Evolutionary conservation across 1,140 invertebrate species (phyloP).

Genomic region (Aphaenogaster floridana): DNA sequence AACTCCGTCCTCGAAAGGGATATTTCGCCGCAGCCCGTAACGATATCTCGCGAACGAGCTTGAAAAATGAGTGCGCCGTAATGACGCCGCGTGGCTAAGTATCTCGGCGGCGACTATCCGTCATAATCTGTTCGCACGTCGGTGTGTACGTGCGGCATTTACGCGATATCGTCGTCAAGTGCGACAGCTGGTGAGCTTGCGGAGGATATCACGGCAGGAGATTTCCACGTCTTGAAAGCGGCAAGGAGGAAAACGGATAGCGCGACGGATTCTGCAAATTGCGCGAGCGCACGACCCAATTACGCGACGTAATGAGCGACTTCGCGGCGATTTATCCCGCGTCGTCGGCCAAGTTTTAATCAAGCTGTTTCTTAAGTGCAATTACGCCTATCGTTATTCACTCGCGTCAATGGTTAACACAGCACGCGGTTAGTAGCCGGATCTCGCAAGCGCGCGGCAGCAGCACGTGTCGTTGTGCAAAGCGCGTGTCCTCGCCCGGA

Average conservation of each 20-base stretch:
- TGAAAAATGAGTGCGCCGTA: slow-evolving; percentile 69
- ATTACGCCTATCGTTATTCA: slow-evolving; percentile 51
- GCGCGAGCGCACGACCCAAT: slow-evolving; percentile 57
- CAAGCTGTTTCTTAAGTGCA: slow-evolving; percentile 57
- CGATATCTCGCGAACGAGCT: slow-evolving; percentile 62
- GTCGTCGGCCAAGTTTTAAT: slow-evolving; percentile 59
- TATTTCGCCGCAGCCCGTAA: slow-evolving; percentile 49
- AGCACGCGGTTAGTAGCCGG: not conserved
- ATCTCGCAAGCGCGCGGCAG: not conserved
- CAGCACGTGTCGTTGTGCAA: not conserved
- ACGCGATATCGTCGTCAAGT: slow-evolving; percentile 7
- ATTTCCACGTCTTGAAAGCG: slow-evolving; percentile 6
- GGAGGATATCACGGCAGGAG: slow-evolving; percentile 18
- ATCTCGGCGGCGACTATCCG: slow-evolving; percentile 63
- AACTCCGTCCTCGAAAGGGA: slow-evolving; percentile 20
- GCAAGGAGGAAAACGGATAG: slow-evolving; percentile 20
- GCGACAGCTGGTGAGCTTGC: not conserved
- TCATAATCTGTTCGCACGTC: slow-evolving; percentile 69
- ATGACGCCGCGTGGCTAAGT: slow-evolving; percentile 64
- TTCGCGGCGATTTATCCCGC: slow-evolving; percentile 53
- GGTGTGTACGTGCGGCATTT: slow-evolving; percentile 26
- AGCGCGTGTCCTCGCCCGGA: not conserved
- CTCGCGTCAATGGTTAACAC: slow-evolving; percentile 25
- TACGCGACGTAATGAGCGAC: slow-evolving; percentile 52
- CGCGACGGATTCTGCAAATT: slow-evolving; percentile 59